Base-by-base conservation (phyloP, 2,888 invertebrate genomes). In the Trichopria drosophilae region DNA sequence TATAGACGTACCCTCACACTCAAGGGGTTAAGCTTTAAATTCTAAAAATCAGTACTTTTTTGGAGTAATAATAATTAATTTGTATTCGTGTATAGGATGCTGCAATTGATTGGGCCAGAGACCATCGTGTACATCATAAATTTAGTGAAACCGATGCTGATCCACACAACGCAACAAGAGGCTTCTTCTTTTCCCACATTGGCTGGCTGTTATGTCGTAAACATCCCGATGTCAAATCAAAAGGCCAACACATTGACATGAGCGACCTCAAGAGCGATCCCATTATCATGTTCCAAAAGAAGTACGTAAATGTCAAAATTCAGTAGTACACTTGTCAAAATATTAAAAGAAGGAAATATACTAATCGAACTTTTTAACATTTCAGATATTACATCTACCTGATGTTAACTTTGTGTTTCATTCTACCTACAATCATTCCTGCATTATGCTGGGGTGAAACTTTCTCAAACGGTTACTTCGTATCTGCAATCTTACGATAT, bases 141-240 rank as follows among this genome's bases (percentile, higher is more conserved):
- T 94, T 86, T 78, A 90, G 89, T 15, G 94, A 95, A 73, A 95
- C 94, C 0, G 87, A 94, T 73, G 93, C 93, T 1, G 94, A 94
- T 77, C 94, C 94, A 0, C 93, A 94, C 75, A 93, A 94, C 71
- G 90, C 93, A 2, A 89, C 76, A 44, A 81, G 93, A 18, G 96
- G 97, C 9, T 94, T 97, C 79, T 96, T 96, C 82, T 97, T 96
- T 78, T 85, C 95, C 0, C 97, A 97, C 76, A 82, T 96, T 64
- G 97, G 97, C 51, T 97, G 97, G 97, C 80, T 97, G 55, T 77
- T 96, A 47, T 87, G 88, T 65, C 84, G 86, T 63, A 96, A 97
- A 74, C 96, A 96, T 72, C 92, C 92, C 0, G 89, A 92, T 58
- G 90, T 97, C 28, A 89, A 84, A 71, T 81, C 78, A 55, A 94